Evolutionary conservation across 2,888 invertebrate genomes (phyloP).

Genomic region (Diogma glabrata): DNA sequence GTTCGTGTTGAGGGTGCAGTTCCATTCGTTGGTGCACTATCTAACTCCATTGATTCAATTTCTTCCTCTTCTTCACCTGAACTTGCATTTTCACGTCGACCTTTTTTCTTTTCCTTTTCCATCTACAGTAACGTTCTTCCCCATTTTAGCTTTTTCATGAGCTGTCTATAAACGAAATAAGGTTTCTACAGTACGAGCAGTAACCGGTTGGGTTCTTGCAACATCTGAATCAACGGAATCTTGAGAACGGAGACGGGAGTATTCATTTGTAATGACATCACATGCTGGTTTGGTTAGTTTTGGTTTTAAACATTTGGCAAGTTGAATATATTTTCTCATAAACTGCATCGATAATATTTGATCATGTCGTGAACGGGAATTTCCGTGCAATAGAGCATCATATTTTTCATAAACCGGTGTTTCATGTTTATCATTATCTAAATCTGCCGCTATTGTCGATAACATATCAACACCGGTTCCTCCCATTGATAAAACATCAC

Average conservation of each 20-base stretch:
- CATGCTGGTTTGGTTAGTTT: conserved; percentile 80
- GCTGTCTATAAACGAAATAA: conserved; percentile 94
- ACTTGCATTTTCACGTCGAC: conserved; percentile 43
- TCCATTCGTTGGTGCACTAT: conserved; percentile 31
- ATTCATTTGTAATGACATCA: conserved; percentile 84
- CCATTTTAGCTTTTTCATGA: conserved; percentile 90
- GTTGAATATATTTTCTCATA: conserved; percentile 93
- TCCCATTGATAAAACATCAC: conserved; percentile 79
- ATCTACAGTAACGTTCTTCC: conserved; percentile 65
- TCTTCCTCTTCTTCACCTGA: conserved; percentile 42
- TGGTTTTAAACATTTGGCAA: conserved; percentile 91
- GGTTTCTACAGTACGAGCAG: conserved; percentile 92
- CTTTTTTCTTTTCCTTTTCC: conserved; percentile 69
- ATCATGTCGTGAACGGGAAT: conserved; percentile 63
- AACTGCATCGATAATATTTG: conserved; percentile 84
- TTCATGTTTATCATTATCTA: conserved; percentile 54
- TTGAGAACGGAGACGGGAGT: conserved; percentile 79
- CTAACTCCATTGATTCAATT: conserved; percentile 26
- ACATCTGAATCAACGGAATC: conserved; percentile 75
- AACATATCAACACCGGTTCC: conserved; percentile 66
- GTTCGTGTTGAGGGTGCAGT: conserved; percentile 15
- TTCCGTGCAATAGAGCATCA: conserved; percentile 80
- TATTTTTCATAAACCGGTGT: conserved; percentile 82
- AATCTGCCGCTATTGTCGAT: conserved; percentile 71
- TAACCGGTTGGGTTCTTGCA: conserved; percentile 97